Base-by-base conservation (phyloP, 2,113 vertebrate genomes). In the Pollimyrus isidori region DNA sequence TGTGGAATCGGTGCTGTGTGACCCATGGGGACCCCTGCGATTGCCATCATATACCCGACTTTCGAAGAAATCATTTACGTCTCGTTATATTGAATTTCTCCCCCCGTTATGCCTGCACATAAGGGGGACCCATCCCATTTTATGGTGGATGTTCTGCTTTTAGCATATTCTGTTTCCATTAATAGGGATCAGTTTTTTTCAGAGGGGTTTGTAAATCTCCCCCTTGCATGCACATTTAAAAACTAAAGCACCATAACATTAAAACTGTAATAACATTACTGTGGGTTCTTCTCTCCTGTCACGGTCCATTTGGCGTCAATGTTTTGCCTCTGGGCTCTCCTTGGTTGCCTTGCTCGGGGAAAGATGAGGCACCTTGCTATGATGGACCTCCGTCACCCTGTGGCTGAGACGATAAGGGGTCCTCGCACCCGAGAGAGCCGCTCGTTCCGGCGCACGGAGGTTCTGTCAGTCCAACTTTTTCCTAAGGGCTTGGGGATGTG, bases 81-180 rank as follows among this genome's bases (percentile, higher is more conserved):
- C 65, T 91, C 88, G 88, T 91, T 90, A 90, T 84, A 83, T 49
- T 90, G 92, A 92, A 91, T 90, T 90, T 89, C 48, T 87, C 7
- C 4, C 89, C 89, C 90, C 85, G 90, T 94, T 92, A 56, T 90
- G 91, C 93, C 87, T 91, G 69, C 91, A 90, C 90, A 89, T 91
- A 91, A 94, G 94, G 91, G 91, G 91, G 93, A 52, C 92, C 88
- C 10, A 49, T 53, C 90, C 89, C 87, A 90, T 76, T 89, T 90
- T 92, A 93, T 92, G 92, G 90, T 92, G 92, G 94, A 92, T 49
- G 82, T 0, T 80, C 73, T 84, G 73, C 89, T 69, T 69, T 89
- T 92, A 90, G 90, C 91, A 94, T 94, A 93, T 94, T 93, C 90
- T 4, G 26, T 45, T 92, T 95, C 94, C 94, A 96, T 93, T 92